Evolutionary conservation across 2,888 invertebrate genomes (phyloP), one percentile per base, ranked within the genome.

Genomic region (Drosophila algonquin): DNA sequence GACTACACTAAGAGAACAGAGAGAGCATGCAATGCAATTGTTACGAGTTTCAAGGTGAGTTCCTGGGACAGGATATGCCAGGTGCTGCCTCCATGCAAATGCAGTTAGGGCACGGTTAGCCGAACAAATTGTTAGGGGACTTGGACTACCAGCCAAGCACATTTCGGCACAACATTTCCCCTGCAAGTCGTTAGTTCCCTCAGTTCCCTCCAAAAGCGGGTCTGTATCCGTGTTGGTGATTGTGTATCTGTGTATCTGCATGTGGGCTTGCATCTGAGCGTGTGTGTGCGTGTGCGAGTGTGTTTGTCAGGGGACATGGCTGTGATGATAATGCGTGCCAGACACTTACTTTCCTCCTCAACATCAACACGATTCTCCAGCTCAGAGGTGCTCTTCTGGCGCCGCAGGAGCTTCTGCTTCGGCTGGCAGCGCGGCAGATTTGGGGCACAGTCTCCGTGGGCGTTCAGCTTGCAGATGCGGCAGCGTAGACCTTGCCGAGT

Each of bases 401-500:
- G 93, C 75, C 98, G 94, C 70, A 98, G 93, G 61, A 98, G 94
- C 60, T 96, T 94, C 27, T 96, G 96, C 92, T 97, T 97, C 16
- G 96, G 96, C 91, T 97, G 97, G 91, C 98, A 98, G 90, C 95
- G 95, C 70, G 95, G 95, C 18, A 96, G 95, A 87, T 96, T 95
- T 12, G 96, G 95, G 92, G 96, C 95, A 93, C 98, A 98, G 92
- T 98, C 97, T 51, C 96, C 94, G 93, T 98, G 98, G 61, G 97
- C 96, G 92, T 98, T 98, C 93, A 96, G 95, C 93, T 98, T 98
- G 93, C 98, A 98, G 76, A 97, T 94, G 63, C 97, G 95, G 92
- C 98, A 98, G 77, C 97, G 95, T 63, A 98, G 93, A 16, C 98
- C 98, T 93, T 98, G 98, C 53, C 97, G 94, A 59, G 97, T 97